Percentiles rank a stretch among this genome's conserved stretches.
These are phyloP conservation scores for Nyctibius grandis DNA, from an alignment of 2,797 vertebrate genomes.

Conservation along the genomic window DNA sequence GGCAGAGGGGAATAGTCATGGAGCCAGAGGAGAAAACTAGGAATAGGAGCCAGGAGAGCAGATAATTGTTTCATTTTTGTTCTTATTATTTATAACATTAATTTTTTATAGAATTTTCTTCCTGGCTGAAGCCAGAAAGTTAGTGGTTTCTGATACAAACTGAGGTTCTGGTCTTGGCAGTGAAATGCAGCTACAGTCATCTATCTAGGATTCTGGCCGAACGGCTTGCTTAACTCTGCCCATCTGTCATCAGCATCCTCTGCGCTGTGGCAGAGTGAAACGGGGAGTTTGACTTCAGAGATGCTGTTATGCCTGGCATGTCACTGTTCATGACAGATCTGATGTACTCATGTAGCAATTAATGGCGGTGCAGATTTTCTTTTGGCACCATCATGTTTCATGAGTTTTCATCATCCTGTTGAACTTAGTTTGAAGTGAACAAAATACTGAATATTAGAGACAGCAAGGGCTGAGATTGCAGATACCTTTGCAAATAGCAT, in stretches of 20 bases:
- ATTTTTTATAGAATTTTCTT: not conserved
- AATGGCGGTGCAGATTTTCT: conserved; percentile 51
- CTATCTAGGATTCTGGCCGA: conserved; percentile 50
- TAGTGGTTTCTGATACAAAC: conserved; percentile 49
- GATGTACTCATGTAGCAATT: conserved; percentile 61
- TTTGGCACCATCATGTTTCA: not conserved
- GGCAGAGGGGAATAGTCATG: not conserved
- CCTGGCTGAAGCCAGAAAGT: conserved; percentile 33
- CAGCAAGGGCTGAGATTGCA: not conserved
- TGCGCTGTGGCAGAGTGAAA: conserved; percentile 52
- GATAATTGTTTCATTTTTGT: not conserved
- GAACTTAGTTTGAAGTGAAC: not conserved
- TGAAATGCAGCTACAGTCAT: conserved; percentile 51
- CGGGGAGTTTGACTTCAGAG: conserved; percentile 62
- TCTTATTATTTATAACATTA: not conserved
- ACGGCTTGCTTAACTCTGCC: conserved; percentile 59
- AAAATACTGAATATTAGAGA: not conserved
- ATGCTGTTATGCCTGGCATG: conserved; percentile 66
- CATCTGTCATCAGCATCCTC: conserved; percentile 73
- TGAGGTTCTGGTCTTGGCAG: conserved; percentile 59
- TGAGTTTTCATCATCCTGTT: not conserved
- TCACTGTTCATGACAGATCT: conserved; percentile 60
- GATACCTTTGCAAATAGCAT: not conserved
- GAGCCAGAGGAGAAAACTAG: not conserved
- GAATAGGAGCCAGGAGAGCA: not conserved